phyloP scores from a whole-genome alignment of 2,113 vertebrate species.

The Oplegnathus fasciatus region DNA sequence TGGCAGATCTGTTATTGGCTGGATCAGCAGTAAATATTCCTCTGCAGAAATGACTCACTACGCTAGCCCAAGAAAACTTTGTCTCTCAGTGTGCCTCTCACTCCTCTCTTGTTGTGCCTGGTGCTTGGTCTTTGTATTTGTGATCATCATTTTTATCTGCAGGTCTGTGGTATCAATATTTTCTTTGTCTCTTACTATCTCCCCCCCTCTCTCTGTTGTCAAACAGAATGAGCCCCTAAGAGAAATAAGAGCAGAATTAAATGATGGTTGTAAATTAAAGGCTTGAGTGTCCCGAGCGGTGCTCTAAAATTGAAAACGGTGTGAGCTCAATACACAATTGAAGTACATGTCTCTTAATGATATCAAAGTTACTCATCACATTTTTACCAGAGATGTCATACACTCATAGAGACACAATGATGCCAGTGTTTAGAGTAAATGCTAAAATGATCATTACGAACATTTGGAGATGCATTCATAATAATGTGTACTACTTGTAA shows the following conservation, averaged over 20 bases:
- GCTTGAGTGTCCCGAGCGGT: background rate
- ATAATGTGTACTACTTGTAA: no score
- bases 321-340: background rate
- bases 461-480: background rate
- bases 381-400: background rate
- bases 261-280: background rate
- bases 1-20: constrained; percentile 4
- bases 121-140: background rate
- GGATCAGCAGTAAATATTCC: constrained; percentile 46
- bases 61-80: constrained; percentile 4
- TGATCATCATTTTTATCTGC: background rate
- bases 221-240: background rate
- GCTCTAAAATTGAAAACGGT: background rate
- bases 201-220: background rate
- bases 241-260: constrained; percentile 13
- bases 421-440: background rate
- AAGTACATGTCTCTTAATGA: background rate
- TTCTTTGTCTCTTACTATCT: background rate
- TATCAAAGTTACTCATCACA: background rate
- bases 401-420: background rate
- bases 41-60: constrained; percentile 53
- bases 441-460: background rate
- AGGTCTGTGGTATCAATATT: background rate
- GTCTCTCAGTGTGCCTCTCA: background rate
- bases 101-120: background rate